Percentiles rank a stretch among this genome's conserved stretches.
Evolutionary conservation across 2,888 invertebrate genomes (phyloP).

Genomic region (Patella depressa): DNA sequence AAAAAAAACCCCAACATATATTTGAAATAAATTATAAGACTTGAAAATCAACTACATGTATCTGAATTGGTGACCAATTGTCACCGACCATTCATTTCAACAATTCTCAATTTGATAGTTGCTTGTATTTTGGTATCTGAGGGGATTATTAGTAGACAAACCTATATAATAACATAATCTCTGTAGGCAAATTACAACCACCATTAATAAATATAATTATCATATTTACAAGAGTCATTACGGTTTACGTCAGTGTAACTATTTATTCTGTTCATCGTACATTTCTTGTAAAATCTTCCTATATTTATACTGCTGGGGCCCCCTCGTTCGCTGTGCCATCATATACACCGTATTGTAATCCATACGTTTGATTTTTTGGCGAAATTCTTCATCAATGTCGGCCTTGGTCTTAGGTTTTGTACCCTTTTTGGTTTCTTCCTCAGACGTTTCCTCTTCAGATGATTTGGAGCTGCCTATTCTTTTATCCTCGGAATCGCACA

Average conservation of each 20-base stretch:
- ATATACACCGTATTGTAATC: slow-evolving; percentile 1
- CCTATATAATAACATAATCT: no score
- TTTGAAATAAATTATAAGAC: no score
- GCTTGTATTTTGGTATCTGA: no score
- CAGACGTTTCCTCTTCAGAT: not conserved
- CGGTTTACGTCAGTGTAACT: not conserved
- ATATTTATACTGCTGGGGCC: not conserved
- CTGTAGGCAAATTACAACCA: no score
- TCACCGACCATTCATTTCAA: no score
- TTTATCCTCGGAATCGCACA: not conserved
- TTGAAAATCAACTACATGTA: no score
- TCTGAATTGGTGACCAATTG: no score
- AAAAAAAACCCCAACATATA: no score
- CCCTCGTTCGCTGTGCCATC: not conserved
- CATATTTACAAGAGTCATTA: not conserved
- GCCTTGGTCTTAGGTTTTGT: not conserved
- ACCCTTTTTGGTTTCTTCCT: not conserved
- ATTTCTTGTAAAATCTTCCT: not conserved
- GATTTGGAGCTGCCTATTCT: not conserved
- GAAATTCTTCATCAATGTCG: not conserved
- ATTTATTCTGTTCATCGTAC: slow-evolving; percentile 2
- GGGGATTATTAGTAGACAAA: no score
- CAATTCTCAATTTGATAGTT: no score
- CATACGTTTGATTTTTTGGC: not conserved
- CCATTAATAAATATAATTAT: not conserved